These are phyloP conservation scores for Sebastes diaconus DNA, from an alignment of 2,797 vertebrate species.

Conservation along the genomic window DNA sequence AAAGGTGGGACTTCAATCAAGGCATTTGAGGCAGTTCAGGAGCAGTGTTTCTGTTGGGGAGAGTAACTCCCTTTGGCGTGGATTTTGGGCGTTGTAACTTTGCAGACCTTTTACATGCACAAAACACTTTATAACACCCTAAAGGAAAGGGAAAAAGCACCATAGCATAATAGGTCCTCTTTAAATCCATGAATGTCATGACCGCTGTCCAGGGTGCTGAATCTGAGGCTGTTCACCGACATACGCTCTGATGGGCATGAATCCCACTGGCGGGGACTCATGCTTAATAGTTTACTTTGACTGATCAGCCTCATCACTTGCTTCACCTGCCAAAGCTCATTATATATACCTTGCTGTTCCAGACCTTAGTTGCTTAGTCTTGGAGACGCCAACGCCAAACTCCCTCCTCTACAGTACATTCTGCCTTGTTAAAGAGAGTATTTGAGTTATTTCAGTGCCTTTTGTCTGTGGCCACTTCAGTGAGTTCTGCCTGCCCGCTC, in stretches of 20 bases:
- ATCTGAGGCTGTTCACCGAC: neutral
- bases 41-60: no score
- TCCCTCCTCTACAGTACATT: neutral
- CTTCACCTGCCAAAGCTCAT: neutral
- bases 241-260: neutral
- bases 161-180: neutral
- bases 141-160: neutral
- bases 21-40: no score
- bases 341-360: neutral
- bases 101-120: no score
- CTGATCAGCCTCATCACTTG: neutral
- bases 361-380: neutral
- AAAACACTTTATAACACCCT: no score
- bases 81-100: no score
- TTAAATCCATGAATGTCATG: neutral
- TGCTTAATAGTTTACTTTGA: neutral
- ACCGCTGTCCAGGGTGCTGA: constrained; percentile 44
- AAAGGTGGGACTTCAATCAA: no score
- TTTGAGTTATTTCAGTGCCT: neutral
- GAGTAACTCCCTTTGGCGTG: no score
- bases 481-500: neutral
- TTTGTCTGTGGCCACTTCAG: neutral
- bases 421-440: neutral
- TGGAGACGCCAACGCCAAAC: neutral
- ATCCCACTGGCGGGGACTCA: neutral